Percentiles rank a stretch among this genome's conserved stretches.
phyloP scores from a whole-genome alignment of 2,888 invertebrate species.

The Ephialtes manifestator region DNA sequence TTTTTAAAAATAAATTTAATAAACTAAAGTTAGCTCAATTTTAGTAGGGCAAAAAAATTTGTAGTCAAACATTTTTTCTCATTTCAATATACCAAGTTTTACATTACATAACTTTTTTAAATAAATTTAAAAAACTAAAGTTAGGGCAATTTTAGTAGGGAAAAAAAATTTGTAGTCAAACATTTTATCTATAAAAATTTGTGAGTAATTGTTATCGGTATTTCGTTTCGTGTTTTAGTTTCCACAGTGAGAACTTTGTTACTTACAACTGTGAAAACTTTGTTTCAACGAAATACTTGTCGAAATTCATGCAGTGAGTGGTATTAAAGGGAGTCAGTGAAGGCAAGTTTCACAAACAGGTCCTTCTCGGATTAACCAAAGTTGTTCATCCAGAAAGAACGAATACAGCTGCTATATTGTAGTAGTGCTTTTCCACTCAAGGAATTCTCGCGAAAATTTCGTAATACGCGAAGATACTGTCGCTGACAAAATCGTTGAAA shows the following conservation, averaged over 20 bases:
- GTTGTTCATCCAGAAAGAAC: conserved; percentile 36
- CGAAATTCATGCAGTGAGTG: not conserved
- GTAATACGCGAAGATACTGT: conserved; percentile 37
- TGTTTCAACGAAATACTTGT: not conserved
- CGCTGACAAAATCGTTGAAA: conserved; percentile 37
- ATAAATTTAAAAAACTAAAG: no score
- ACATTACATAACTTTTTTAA: no score
- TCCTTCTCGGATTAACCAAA: conserved; percentile 37
- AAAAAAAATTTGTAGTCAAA: no score
- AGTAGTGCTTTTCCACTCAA: conserved; percentile 32
- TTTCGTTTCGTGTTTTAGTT: not conserved
- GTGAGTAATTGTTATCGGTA: not conserved
- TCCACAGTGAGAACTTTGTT: not conserved
- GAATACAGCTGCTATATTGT: conserved; percentile 9
- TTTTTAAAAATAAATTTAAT: no score
- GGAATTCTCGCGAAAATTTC: conserved; percentile 40
- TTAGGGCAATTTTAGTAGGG: no score
- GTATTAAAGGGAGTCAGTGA: not conserved
- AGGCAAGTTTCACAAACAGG: conserved; percentile 1
- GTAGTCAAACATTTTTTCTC: no score
- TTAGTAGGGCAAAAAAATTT: no score
- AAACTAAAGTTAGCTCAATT: no score
- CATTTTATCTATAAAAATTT: not conserved
- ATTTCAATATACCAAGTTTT: no score
- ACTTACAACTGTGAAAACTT: not conserved